Conservation (phyloP, 1,140 invertebrate genomes). For the Bathynomus jamesi region DNA sequence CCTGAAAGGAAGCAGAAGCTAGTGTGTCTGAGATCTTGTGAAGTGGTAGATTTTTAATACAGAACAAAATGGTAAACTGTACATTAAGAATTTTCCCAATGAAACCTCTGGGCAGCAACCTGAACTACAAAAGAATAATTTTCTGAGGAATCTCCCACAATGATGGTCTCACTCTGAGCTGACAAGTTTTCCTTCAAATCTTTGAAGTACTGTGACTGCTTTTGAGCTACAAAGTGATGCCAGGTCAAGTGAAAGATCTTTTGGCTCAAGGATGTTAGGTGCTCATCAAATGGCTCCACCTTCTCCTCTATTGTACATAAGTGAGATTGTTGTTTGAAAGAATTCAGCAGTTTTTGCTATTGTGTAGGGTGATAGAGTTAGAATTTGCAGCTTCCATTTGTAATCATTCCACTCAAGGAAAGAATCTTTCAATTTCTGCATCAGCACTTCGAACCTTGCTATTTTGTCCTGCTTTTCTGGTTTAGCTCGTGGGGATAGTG, state of each 20-base stretch:
- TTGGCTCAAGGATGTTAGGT: not conserved
- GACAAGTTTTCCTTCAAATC: not conserved
- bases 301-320: too few species aligned
- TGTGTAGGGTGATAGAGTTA: too few species aligned
- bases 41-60: not conserved
- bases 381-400: too few species aligned
- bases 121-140: not conserved
- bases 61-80: not conserved
- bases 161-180: not conserved
- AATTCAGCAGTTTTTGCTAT: too few species aligned
- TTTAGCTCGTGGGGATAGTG: too few species aligned
- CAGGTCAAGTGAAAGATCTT: not conserved
- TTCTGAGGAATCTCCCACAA: not conserved
- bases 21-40: not conserved
- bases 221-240: not conserved
- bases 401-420: too few species aligned
- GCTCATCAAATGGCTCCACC: not conserved
- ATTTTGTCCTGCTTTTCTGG: too few species aligned
- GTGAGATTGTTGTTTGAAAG: too few species aligned
- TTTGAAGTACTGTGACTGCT: constrained; percentile 1
- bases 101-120: not conserved
- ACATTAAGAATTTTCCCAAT: not conserved
- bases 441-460: too few species aligned
- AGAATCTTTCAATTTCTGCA: too few species aligned
- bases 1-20: not conserved